Percentiles rank a stretch among this genome's conserved stretches.
Evolutionary conservation across 2,113 vertebrate species (phyloP).

Genomic region (Percina caprodes): DNA sequence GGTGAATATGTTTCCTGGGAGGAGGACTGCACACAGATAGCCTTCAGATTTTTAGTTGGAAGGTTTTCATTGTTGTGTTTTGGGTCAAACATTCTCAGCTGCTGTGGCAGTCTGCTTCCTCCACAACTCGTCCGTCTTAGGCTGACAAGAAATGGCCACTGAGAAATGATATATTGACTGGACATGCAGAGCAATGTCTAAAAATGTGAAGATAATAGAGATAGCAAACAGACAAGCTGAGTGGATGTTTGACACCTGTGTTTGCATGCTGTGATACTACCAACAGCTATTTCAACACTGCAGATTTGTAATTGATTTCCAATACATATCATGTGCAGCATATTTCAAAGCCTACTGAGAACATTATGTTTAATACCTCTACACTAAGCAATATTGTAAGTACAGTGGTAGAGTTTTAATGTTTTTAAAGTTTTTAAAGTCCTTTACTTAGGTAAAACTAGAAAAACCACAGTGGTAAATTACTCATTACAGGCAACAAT

Average conservation of each 20-base stretch:
- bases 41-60: slow-evolving; percentile 11
- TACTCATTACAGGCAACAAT: background rate
- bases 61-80: slow-evolving; percentile 1
- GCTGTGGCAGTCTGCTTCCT: slow-evolving; percentile 5
- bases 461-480: background rate
- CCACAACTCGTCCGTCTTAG: background rate
- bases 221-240: background rate
- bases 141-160: slow-evolving; percentile 43
- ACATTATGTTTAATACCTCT: background rate
- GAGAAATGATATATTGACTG: slow-evolving; percentile 16
- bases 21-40: background rate
- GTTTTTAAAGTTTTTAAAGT: background rate
- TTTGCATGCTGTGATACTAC: background rate
- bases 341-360: background rate
- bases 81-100: background rate
- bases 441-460: background rate
- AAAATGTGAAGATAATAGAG: background rate
- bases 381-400: background rate
- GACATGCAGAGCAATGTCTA: slow-evolving; percentile 1
- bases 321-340: background rate
- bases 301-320: background rate
- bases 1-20: slow-evolving; percentile 36
- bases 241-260: slow-evolving; percentile 1
- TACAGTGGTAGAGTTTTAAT: background rate
- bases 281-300: background rate